Evolutionary conservation across 1,140 invertebrate genomes (phyloP).

Genomic region (Anastatus disparis): DNA sequence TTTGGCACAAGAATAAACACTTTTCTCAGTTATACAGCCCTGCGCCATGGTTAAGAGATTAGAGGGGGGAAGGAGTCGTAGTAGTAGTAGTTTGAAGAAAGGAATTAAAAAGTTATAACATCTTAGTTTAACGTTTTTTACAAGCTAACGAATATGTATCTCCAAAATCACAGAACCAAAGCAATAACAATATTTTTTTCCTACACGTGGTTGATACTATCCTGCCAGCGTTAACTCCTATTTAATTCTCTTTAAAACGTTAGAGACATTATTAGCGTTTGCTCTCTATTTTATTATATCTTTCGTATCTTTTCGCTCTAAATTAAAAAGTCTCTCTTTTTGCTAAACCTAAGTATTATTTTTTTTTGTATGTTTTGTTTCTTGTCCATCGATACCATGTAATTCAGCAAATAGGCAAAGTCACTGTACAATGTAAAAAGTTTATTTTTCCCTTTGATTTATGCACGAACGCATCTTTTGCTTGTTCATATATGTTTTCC

Average conservation of each 20-base stretch:
- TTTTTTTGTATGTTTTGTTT: slow-evolving; percentile 39
- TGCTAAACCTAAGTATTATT: slow-evolving; percentile 13
- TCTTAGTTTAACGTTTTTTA: slow-evolving; percentile 65
- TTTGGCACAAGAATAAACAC: slow-evolving; percentile 63
- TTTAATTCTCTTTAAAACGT: slow-evolving; percentile 46
- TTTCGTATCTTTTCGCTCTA: slow-evolving; percentile 1
- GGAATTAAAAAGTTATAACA: slow-evolving; percentile 63
- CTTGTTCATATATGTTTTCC: too few relatives aligned
- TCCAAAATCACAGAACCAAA: slow-evolving; percentile 68
- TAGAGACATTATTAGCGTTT: slow-evolving; percentile 32
- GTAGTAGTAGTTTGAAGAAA: slow-evolving; percentile 54
- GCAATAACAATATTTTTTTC: slow-evolving; percentile 61
- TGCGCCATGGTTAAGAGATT: slow-evolving; percentile 51
- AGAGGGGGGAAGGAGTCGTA: not conserved
- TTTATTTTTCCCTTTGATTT: slow-evolving; percentile 48
- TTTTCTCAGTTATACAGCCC: slow-evolving; percentile 58
- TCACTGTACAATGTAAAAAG: slow-evolving; percentile 68
- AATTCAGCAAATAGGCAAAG: slow-evolving; percentile 60
- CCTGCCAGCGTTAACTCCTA: slow-evolving; percentile 49
- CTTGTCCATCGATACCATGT: slow-evolving; percentile 58
- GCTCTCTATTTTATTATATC: slow-evolving; percentile 1
- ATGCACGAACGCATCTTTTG: slow-evolving; percentile 18
- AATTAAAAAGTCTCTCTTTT: slow-evolving; percentile 24
- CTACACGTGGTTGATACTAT: slow-evolving; percentile 51
- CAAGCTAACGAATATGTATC: slow-evolving; percentile 66